Conservation (phyloP, 1,140 invertebrate genomes). For the Ceratoteleas bidentatus region DNA sequence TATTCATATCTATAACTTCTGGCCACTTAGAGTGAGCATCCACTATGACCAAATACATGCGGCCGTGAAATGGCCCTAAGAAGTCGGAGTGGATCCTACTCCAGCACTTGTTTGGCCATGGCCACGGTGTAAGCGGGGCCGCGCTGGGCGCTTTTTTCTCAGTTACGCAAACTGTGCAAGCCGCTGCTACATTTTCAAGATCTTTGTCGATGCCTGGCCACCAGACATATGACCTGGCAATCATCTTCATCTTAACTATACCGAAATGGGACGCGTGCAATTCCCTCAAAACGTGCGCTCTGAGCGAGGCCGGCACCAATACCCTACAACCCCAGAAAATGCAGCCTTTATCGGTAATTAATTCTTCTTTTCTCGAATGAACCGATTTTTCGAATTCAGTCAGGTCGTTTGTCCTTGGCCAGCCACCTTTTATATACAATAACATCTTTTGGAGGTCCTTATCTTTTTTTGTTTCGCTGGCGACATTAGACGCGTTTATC, state of each 20-base stretch:
- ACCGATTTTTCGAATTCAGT: neutral
- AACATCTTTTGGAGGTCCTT: neutral
- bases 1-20: conserved; percentile 1
- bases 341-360: conserved; percentile 1
- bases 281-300: neutral
- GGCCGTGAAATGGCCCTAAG: neutral
- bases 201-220: conserved; percentile 4
- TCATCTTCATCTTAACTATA: conserved; percentile 11
- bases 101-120: conserved; percentile 6
- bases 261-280: conserved; percentile 5
- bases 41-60: conserved; percentile 1
- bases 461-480: conserved; percentile 19
- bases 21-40: conserved; percentile 8
- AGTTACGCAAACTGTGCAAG: neutral
- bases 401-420: conserved; percentile 11
- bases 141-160: neutral
- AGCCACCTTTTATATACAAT: neutral
- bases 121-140: conserved; percentile 1
- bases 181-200: neutral
- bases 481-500: neutral
- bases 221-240: conserved; percentile 12
- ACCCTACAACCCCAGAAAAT: conserved; percentile 3
- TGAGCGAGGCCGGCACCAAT: neutral
- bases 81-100: conserved; percentile 1
- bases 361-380: neutral